Percentiles rank a stretch among this genome's conserved stretches.
These are phyloP conservation scores for Theropithecus gelada DNA, from an alignment of 2,113 vertebrate species.

Conservation along the genomic window DNA sequence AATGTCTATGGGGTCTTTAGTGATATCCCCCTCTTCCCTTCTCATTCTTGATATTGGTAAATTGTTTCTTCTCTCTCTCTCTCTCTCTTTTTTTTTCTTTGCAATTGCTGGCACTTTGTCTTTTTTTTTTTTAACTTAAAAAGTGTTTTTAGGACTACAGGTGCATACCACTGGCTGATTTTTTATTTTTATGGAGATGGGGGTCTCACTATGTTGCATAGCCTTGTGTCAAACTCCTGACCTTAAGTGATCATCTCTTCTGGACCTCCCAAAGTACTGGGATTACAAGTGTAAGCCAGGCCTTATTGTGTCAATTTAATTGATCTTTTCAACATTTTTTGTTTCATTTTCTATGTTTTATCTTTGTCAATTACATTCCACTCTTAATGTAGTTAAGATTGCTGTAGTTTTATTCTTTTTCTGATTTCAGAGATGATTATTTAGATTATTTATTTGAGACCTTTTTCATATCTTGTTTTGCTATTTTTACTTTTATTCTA, in stretches of 20 bases:
- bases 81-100: background rate
- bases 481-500: background rate
- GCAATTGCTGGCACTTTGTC: slow-evolving; percentile 1
- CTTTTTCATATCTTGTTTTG: background rate
- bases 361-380: background rate
- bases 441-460: background rate
- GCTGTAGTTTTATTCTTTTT: background rate
- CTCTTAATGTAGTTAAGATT: background rate
- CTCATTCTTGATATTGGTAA: background rate
- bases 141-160: too few species aligned
- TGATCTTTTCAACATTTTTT: background rate
- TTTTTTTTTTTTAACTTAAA: too few species aligned
- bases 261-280: too few species aligned
- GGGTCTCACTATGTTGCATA: too few species aligned
- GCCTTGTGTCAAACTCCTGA: too few species aligned
- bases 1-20: background rate
- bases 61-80: background rate
- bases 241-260: too few species aligned
- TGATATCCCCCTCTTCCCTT: background rate
- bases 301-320: background rate
- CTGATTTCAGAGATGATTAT: background rate
- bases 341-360: background rate
- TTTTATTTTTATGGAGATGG: too few species aligned
- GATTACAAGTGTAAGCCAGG: too few species aligned
- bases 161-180: too few species aligned